These are phyloP conservation scores for Stomatorhinus ivindoensis DNA, from an alignment of 2,113 vertebrate species.

Conservation along the genomic window DNA sequence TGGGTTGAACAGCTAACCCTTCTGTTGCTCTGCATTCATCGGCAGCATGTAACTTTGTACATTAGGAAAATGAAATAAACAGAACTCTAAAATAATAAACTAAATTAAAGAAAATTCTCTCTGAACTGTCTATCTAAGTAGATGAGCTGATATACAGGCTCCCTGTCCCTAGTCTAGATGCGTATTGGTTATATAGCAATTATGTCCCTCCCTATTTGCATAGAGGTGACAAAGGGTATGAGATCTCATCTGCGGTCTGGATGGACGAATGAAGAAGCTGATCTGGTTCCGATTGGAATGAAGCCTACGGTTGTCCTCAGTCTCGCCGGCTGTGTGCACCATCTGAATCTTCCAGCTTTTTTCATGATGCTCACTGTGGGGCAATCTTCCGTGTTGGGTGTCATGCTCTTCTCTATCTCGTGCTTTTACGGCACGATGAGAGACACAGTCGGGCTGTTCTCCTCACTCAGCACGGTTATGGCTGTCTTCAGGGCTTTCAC, in stretches of 20 bases:
- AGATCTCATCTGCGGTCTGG: not conserved
- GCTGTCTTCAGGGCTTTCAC: constrained; percentile 16
- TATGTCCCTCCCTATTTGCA: not conserved
- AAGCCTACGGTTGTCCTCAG: not conserved
- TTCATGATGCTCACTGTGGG: not conserved
- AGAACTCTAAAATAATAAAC: not conserved
- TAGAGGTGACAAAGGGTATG: not conserved
- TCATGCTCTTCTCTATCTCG: not conserved
- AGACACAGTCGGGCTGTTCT: constrained; percentile 1
- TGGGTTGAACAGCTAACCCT: not conserved
- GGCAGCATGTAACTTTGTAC: not conserved
- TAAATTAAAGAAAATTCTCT: not conserved
- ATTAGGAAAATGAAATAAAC: not conserved
- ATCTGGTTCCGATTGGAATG: not conserved
- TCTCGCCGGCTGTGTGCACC: not conserved
- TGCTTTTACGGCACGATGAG: constrained; percentile 17
- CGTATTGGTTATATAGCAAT: not conserved
- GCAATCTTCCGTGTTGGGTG: not conserved
- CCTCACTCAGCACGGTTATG: constrained; percentile 22
- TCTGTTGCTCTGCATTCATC: not conserved
- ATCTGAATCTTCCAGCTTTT: not conserved
- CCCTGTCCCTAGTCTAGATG: not conserved
- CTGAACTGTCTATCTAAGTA: not conserved
- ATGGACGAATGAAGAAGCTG: not conserved
- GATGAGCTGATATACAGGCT: not conserved